Base-by-base conservation (phyloP, 2,797 vertebrate species). In the Oryzias sinensis region DNA sequence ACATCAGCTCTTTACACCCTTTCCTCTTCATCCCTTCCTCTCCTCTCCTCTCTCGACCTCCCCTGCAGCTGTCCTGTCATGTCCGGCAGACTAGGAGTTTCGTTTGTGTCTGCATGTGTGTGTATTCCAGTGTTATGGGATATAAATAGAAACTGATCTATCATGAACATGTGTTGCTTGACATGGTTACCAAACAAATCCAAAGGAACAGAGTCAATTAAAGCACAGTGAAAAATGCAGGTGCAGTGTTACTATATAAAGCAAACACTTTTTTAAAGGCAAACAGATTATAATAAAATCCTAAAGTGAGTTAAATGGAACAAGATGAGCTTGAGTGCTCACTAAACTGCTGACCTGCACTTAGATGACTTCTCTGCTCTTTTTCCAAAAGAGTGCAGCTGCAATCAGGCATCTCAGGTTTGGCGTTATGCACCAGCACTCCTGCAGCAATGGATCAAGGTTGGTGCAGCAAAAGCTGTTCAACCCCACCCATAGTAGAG, bases 121-220 rank as follows among this genome's bases (percentile, higher is more conserved):
- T 8, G n/a, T 13, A 18, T 20, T 16, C 33, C 33, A 37, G 33
- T 37, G 49, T 37, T 22, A 22, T 22, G 62, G 49, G 72, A 68
- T 73, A 66, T 61, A 76, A 76, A 80, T 76, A 80, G 81, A 77
- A 65, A 57, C 56, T 61, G 73, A 77, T 67, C 73, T 72, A 70
- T 69, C 3, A 54, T 60, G 75, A 76, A 65, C 69, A 61, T 37
- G 63, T 33, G 7, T 53, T 52, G 58, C 43, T 37, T 27, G 27
- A 49, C 37, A 41, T 43, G 29, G 46, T 58, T 46, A 56, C 14
- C 49, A 51, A 69, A 56, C 64, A 68, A 57, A 62, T 70, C 62
- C 20, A 4, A 46, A 44, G 0, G 11, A 18, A 33, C 37, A 47
- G 51, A 27, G 1, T 2, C 8, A 37, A 15, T 27, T 29, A 43